Percentiles rank a stretch among this genome's conserved stretches.
Evolutionary conservation across 2,888 invertebrate genomes (phyloP).

Genomic region (Bombyx huttoni): DNA sequence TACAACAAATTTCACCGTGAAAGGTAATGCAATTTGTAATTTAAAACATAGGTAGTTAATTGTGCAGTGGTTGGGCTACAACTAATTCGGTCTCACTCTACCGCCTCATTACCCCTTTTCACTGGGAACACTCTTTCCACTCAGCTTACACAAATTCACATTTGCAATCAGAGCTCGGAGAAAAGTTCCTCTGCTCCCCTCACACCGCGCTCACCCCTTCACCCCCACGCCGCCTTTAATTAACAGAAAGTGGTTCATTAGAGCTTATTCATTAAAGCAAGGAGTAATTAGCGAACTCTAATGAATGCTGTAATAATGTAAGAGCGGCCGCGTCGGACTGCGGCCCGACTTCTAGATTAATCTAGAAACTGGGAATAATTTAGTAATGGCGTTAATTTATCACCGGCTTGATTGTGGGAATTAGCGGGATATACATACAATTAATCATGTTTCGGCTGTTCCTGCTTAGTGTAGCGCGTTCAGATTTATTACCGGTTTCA

Average conservation of each 20-base stretch:
- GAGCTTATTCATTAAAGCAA: constrained; percentile 92
- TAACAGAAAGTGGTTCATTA: constrained; percentile 93
- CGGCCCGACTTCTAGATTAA: constrained; percentile 69
- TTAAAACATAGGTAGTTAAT: constrained; percentile 24
- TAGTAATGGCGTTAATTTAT: constrained; percentile 67
- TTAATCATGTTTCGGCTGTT: constrained; percentile 8
- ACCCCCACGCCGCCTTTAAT: constrained; percentile 79
- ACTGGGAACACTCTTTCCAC: constrained; percentile 64
- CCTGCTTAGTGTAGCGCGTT: background rate
- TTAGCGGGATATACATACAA: constrained; percentile 36
- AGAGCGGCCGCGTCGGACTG: constrained; percentile 70
- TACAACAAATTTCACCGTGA: no score
- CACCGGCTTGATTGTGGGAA: constrained; percentile 53
- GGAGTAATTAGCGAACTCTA: constrained; percentile 92
- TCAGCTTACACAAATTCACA: constrained; percentile 72
- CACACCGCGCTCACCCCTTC: constrained; percentile 26
- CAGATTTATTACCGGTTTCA: background rate
- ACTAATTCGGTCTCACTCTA: constrained; percentile 56
- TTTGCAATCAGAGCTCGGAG: constrained; percentile 71
- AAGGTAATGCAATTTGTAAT: constrained; percentile 4
- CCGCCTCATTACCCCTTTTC: constrained; percentile 71
- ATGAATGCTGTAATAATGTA: constrained; percentile 87
- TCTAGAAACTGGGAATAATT: constrained; percentile 67
- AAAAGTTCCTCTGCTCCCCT: constrained; percentile 50
- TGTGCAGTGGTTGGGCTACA: constrained; percentile 43